These are phyloP conservation scores for Ophion ellenae DNA, from an alignment of 2,888 invertebrate genomes.

Conservation along the genomic window DNA sequence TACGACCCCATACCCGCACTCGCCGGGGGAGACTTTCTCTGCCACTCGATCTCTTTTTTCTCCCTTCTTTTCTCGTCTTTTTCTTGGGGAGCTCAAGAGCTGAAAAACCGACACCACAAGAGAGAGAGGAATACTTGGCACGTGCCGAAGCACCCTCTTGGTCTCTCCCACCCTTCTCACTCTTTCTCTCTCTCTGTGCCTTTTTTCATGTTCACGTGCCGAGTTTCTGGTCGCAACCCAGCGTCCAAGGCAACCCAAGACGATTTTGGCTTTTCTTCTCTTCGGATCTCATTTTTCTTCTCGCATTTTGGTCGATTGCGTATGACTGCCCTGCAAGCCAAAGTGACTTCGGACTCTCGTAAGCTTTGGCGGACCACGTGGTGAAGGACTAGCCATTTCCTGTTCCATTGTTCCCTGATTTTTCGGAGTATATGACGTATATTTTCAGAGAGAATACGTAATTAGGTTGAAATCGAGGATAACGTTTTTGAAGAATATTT, in stretches of 20 bases:
- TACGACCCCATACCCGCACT: slow-evolving; percentile 59
- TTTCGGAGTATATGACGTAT: neutral
- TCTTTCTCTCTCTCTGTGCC: neutral
- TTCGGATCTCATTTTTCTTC: slow-evolving; percentile 28
- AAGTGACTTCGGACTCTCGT: neutral
- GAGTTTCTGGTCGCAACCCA: slow-evolving; percentile 28
- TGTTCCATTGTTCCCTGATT: slow-evolving; percentile 12
- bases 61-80: slow-evolving; percentile 5
- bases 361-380: slow-evolving; percentile 21
- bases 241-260: slow-evolving; percentile 17
- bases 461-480: neutral
- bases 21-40: slow-evolving; percentile 72
- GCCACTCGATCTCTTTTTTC: slow-evolving; percentile 17
- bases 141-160: slow-evolving; percentile 73
- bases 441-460: neutral
- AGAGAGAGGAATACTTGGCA: slow-evolving; percentile 67
- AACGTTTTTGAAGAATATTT: neutral
- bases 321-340: slow-evolving; percentile 29
- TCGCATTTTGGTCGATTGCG: slow-evolving; percentile 48
- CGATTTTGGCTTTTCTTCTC: slow-evolving; percentile 38
- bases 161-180: slow-evolving; percentile 7
- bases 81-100: slow-evolving; percentile 47
- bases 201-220: slow-evolving; percentile 51
- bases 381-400: slow-evolving; percentile 14
- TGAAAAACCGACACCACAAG: slow-evolving; percentile 69